phyloP scores from a whole-genome alignment of 2,888 invertebrate species.

The Dyspetes luteomarginatus region DNA sequence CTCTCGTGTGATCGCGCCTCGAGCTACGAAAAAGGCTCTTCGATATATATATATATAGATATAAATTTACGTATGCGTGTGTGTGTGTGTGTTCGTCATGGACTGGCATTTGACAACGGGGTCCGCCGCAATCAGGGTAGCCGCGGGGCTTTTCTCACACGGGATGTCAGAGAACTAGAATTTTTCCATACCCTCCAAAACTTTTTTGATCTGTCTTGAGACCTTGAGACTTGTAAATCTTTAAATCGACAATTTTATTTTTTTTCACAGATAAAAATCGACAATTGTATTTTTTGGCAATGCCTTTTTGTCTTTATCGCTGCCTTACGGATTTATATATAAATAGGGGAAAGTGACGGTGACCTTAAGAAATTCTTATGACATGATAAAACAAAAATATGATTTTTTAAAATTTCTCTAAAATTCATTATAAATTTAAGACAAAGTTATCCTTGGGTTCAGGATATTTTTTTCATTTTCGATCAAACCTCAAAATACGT shows the following conservation, averaged over 20 bases:
- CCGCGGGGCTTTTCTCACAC: slow-evolving; percentile 76
- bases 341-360: too few species aligned
- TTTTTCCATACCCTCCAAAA: slow-evolving; percentile 44
- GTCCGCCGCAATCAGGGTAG: slow-evolving; percentile 81
- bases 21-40: slow-evolving; percentile 46
- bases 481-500: too few species aligned
- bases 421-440: too few species aligned
- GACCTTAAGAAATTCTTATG: too few species aligned
- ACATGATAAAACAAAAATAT: too few species aligned
- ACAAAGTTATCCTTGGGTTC: too few species aligned
- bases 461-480: too few species aligned
- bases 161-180: slow-evolving; percentile 51
- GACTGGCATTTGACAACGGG: slow-evolving; percentile 62
- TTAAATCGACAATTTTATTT: neutral
- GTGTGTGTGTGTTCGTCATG: neutral
- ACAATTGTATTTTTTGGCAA: too few species aligned
- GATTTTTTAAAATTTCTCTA: too few species aligned
- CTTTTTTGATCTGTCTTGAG: slow-evolving; percentile 21
- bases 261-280: too few species aligned
- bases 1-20: slow-evolving; percentile 57
- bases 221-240: neutral
- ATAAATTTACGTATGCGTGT: neutral
- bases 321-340: too few species aligned
- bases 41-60: neutral
- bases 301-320: too few species aligned